Base-by-base conservation (phyloP, 2,888 invertebrate genomes). In the Blomia tropicalis region DNA sequence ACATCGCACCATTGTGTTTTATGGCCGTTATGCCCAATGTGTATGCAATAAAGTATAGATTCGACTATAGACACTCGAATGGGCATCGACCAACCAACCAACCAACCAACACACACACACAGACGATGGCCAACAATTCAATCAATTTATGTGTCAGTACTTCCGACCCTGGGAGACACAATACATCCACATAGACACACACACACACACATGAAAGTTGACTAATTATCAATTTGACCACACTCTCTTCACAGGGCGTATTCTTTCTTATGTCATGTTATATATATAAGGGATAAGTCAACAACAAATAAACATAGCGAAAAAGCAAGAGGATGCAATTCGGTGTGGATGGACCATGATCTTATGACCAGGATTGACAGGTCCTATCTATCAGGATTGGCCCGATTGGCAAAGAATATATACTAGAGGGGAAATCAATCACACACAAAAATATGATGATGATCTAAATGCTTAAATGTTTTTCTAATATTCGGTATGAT, bases 1-100 rank as follows among this genome's bases (percentile, higher is more conserved):
- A 47, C 51, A 47, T 47, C 51, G 51, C 51, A 47, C 51, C 51
- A 47, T 47, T 47, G 51, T 47, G 51, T 47, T 47, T 47, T 47
- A 47, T 47, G 7, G 51, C 51, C 51, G 51, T 11, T 27, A 7
- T 47, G 51, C 22, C 41, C 51, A 25, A 47, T 47, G 51, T 47
- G 51, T 47, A n/a, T 27, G 51, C 51, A 7, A 47, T 27, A 47
- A 27, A 47, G 17, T 36, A 7, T 27, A 47, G 22, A 47, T 27
- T 19, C 7, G 51, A 7, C 51, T 14, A 27, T 47, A n/a, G 14
- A n/a, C 14, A 41, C n/a, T 14, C 41, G n/a, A 41, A 41, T 14
- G 41, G n/a, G 41, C n/a, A n/a, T n/a, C n/a, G n/a, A n/a, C n/a
- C n/a, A n/a, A n/a, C n/a, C n/a, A n/a, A n/a, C n/a, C n/a, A n/a